Evolutionary conservation across 1,140 invertebrate species (phyloP), one percentile per base, ranked within the genome.

Genomic region (Phymorhynchus buccinoides): DNA sequence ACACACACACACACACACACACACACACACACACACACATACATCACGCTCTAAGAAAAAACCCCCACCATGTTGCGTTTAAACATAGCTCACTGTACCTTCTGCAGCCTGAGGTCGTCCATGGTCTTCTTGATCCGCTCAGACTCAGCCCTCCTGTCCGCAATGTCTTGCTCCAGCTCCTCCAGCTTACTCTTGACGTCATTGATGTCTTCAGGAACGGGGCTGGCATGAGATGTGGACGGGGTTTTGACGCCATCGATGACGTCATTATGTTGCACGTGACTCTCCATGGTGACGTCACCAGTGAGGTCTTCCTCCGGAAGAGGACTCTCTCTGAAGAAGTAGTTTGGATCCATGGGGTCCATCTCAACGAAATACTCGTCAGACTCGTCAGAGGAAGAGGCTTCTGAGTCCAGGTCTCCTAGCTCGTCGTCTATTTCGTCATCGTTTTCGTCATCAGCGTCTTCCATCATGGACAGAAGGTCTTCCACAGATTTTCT

Each of bases 381-480:
- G 27, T 75, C 73, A 9, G 73, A 75, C 37, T 37, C 35, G 14
- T 75, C 73, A 4, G 73, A 75, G 73, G 32, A 35, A 27, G 73
- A 75, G 37, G 56, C 56, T 62, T 62, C 56, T 4, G 73, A 75
- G 73, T 75, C 37, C 2, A 37, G 18, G 37, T 75, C 73, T n/a
- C n/a, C n/a, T 6, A 22, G 14, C 18, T 22, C 14, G 22, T 62
- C 56, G 56, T 62, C 56, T 27, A 62, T 16, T 27, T 14, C 18
- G n/a, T 62, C 73, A 39, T 41, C 37, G 73, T 75, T 37, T 39
- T 75, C 73, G 2, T 75, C 73, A 37, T 75, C 73, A 22, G 73
- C 73, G 18, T 35, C 73, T 75, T 75, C 73, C 73, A 75, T 75
- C 73, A 75, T 75, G 73, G 73, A 75, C 9, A 75, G 73, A 16